Percentiles rank a stretch among this genome's conserved stretches.
phyloP scores from a whole-genome alignment of 2,888 invertebrate genomes.

The Agriopis leucophaearia region DNA sequence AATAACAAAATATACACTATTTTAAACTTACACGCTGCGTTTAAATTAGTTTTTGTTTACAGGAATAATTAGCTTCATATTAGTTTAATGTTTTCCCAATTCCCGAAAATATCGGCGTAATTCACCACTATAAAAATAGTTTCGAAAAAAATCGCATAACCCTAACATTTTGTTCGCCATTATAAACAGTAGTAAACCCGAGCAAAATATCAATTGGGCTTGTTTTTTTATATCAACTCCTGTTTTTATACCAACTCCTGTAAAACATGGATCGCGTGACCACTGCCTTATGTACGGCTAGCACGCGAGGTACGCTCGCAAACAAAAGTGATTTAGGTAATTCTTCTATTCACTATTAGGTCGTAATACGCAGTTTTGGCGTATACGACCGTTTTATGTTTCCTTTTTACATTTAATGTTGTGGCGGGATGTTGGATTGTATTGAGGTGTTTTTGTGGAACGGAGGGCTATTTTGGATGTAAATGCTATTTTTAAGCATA shows the following conservation, averaged over 20 bases:
- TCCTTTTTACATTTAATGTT: slow-evolving; percentile 56
- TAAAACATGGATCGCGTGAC: slow-evolving; percentile 81
- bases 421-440: slow-evolving; percentile 11
- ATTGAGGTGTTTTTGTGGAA: slow-evolving; percentile 48
- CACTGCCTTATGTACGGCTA: slow-evolving; percentile 69
- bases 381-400: slow-evolving; percentile 53
- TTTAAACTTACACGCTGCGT: too few relatives aligned
- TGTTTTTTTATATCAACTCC: slow-evolving; percentile 57
- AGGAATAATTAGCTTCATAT: too few relatives aligned
- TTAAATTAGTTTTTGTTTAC: too few relatives aligned
- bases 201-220: slow-evolving; percentile 82
- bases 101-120: background rate
- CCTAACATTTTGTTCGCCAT: background rate
- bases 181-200: slow-evolving; percentile 68
- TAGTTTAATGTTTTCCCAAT: too few relatives aligned
- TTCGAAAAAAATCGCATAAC: background rate
- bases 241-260: slow-evolving; percentile 70
- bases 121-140: background rate
- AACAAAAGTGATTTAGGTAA: slow-evolving; percentile 69
- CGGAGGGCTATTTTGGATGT: slow-evolving; percentile 45
- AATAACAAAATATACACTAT: too few relatives aligned
- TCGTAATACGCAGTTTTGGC: slow-evolving; percentile 56
- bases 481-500: slow-evolving; percentile 10
- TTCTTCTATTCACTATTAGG: slow-evolving; percentile 60
- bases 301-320: slow-evolving; percentile 75